Percentiles rank a stretch among this genome's conserved stretches.
phyloP scores from a whole-genome alignment of 2,113 vertebrate species.

The Bucco capensis region DNA sequence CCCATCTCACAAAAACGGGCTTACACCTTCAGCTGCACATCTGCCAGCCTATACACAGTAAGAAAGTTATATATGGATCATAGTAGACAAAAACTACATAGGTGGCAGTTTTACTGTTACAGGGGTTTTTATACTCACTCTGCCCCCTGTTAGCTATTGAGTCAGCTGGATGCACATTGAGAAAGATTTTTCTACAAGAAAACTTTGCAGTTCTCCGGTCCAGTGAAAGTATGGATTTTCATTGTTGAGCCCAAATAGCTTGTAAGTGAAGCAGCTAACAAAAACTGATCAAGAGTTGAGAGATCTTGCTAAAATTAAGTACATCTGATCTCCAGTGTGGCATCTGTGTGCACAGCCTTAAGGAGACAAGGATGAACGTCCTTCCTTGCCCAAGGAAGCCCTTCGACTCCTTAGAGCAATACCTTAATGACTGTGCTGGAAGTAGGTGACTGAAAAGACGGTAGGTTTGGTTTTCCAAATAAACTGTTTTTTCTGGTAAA shows the following conservation, averaged over 20 bases:
- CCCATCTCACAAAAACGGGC: not conserved
- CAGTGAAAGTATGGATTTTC: not conserved
- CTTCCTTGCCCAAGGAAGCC: not conserved
- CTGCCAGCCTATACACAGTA: not conserved
- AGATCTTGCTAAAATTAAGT: not conserved
- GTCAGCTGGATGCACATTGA: not conserved
- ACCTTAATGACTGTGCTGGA: not conserved
- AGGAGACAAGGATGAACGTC: not conserved
- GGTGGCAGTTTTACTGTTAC: not conserved
- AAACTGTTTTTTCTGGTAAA: not conserved
- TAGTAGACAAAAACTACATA: not conserved
- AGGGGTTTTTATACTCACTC: not conserved
- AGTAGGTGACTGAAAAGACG: not conserved
- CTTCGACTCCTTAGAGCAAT: not conserved
- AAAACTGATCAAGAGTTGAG: not conserved
- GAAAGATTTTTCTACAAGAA: not conserved
- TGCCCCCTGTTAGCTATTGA: not conserved
- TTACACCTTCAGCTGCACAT: not conserved
- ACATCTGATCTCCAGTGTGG: not conserved
- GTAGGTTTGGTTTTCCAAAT: not conserved
- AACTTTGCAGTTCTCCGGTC: not conserved
- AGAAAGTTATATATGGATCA: not conserved
- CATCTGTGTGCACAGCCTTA: not conserved
- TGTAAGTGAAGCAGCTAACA: not conserved
- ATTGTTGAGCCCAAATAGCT: not conserved